These are phyloP conservation scores for Latheticus oryzae DNA, from an alignment of 2,888 invertebrate genomes.

Conservation along the genomic window DNA sequence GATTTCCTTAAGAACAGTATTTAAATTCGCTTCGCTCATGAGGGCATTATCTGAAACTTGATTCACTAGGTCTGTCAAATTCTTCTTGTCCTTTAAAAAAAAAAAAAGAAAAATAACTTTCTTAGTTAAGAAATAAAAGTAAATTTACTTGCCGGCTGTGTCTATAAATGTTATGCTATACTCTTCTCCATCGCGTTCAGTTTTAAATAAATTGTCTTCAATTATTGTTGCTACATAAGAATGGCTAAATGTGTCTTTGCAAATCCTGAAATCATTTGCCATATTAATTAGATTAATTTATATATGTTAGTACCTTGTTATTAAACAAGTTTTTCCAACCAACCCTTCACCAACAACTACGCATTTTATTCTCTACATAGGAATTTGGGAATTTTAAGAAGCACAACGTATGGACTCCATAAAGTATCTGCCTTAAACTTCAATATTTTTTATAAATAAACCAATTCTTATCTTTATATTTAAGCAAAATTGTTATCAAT, in stretches of 20 bases:
- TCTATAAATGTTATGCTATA: conserved; percentile 43
- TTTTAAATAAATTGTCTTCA: conserved; percentile 39
- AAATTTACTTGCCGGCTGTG: conserved; percentile 42
- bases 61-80: conserved; percentile 38
- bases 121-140: not conserved
- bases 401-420: too few relatives aligned
- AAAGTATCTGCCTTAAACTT: too few relatives aligned
- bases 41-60: conserved; percentile 26
- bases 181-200: conserved; percentile 30
- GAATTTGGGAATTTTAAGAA: too few relatives aligned
- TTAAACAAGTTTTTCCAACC: conserved; percentile 46
- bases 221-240: conserved; percentile 45
- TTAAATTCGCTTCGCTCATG: conserved; percentile 22
- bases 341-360: conserved; percentile 47
- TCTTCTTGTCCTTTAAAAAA: conserved; percentile 40
- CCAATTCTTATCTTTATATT: too few relatives aligned
- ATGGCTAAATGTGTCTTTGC: conserved; percentile 14
- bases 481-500: too few relatives aligned
- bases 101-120: not conserved
- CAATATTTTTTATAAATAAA: too few relatives aligned
- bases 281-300: conserved; percentile 18
- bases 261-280: conserved; percentile 27
- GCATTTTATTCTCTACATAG: too few relatives aligned
- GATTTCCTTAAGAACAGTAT: conserved; percentile 22
- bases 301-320: conserved; percentile 41